A percentile compares a stretch with the other conserved stretches of the same genome.
These are phyloP conservation scores for Macrotus californicus DNA, from an alignment of 2,113 vertebrate genomes.

Conservation along the genomic window DNA sequence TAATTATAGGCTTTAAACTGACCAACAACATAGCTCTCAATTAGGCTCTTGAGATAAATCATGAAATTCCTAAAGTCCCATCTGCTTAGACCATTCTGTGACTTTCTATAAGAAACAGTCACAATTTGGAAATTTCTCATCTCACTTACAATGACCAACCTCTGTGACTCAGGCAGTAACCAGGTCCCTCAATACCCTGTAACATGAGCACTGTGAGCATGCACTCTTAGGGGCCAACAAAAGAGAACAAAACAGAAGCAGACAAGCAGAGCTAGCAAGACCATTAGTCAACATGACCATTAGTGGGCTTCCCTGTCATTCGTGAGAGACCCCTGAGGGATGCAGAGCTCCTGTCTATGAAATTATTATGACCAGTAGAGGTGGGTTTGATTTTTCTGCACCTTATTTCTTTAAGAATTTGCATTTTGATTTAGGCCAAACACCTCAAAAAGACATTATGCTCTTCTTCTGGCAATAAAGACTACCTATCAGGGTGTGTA, in stretches of 20 bases:
- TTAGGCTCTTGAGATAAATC: neutral
- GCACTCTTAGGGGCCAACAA: neutral
- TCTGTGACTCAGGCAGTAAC: neutral
- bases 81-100: neutral
- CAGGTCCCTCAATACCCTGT: neutral
- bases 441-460: neutral
- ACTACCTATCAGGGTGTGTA: neutral
- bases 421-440: neutral
- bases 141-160: neutral
- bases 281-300: neutral
- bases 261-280: neutral
- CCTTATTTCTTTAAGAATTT: conserved; percentile 12
- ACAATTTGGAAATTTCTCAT: neutral
- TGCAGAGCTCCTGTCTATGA: neutral
- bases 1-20: conserved; percentile 23
- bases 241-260: neutral
- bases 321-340: neutral
- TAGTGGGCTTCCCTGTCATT: neutral
- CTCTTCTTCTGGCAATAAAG: neutral
- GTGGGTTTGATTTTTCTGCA: neutral
- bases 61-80: neutral
- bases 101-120: neutral
- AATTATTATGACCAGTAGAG: neutral
- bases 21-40: neutral
- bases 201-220: neutral